Conservation (phyloP, 2,888 invertebrate genomes). For the Sabatieria punctata region DNA sequence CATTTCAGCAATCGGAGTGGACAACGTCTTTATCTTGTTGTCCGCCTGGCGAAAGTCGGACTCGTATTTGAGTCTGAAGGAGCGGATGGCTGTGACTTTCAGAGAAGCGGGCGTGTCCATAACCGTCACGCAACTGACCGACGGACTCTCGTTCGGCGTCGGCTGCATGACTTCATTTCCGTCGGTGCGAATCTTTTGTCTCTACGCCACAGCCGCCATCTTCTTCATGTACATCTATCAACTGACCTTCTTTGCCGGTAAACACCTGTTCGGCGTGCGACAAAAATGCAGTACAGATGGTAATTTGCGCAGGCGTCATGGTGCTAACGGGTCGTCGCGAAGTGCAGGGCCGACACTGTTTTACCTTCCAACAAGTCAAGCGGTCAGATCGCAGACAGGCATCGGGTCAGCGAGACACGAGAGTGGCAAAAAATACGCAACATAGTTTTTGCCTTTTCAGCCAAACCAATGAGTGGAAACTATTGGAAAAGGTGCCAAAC, state of each 20-base stretch:
- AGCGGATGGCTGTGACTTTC: constrained; percentile 68
- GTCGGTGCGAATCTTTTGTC: constrained; percentile 80
- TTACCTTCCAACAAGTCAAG: constrained; percentile 20
- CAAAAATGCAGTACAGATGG: constrained; percentile 44
- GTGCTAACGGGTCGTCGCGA: constrained; percentile 9
- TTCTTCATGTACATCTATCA: constrained; percentile 79
- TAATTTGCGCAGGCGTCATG: constrained; percentile 58
- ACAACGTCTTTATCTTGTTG: constrained; percentile 86
- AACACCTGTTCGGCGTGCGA: neutral
- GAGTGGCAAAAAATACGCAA: neutral
- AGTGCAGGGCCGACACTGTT: constrained; percentile 17
- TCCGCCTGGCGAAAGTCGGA: constrained; percentile 82
- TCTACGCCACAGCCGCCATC: constrained; percentile 79
- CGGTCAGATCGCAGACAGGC: neutral
- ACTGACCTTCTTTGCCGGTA: constrained; percentile 70
- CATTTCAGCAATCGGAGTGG: constrained; percentile 80
- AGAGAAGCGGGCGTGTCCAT: constrained; percentile 85
- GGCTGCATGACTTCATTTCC: constrained; percentile 82
- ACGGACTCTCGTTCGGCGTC: constrained; percentile 71
- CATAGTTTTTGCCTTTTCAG: too few species aligned
- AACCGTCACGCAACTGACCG: constrained; percentile 79
- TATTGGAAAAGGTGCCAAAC: too few species aligned
- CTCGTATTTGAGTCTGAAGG: constrained; percentile 45
- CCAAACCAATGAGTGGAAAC: too few species aligned
- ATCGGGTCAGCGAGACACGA: neutral